Evolutionary conservation across 92 coral and sea anemone species (phyloP).

Genomic region (Paragorgia papillata): DNA sequence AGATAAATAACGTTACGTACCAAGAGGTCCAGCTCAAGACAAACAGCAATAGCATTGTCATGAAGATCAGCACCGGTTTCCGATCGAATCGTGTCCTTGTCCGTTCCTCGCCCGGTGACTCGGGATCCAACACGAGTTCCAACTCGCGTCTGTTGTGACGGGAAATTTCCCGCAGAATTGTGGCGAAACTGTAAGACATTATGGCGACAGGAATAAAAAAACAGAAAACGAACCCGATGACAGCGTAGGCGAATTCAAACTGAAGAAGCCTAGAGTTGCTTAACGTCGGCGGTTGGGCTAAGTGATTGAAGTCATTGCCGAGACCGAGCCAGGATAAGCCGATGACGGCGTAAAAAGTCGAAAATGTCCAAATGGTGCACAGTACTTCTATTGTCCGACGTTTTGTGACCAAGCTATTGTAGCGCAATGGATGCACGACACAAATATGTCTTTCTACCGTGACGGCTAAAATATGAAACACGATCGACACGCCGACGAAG

Average conservation of each 20-base stretch:
- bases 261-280: slow-evolving; percentile 11
- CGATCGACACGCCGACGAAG: slow-evolving; percentile 16
- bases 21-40: slow-evolving; percentile 38
- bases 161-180: slow-evolving; percentile 20
- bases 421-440: slow-evolving; percentile 22
- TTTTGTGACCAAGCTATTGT: slow-evolving; percentile 38
- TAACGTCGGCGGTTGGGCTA: slow-evolving; percentile 11
- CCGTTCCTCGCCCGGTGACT: neutral
- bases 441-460: slow-evolving; percentile 35
- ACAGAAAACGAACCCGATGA: neutral
- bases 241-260: slow-evolving; percentile 16
- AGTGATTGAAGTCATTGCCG: slow-evolving; percentile 9
- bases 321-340: slow-evolving; percentile 15
- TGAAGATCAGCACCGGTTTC: slow-evolving; percentile 39
- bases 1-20: slow-evolving; percentile 20
- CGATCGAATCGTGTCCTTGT: slow-evolving; percentile 18
- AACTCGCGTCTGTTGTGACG: slow-evolving; percentile 24
- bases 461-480: slow-evolving; percentile 31
- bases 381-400: slow-evolving; percentile 1
- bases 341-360: slow-evolving; percentile 18
- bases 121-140: neutral
- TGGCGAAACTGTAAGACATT: slow-evolving; percentile 30
- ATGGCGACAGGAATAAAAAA: slow-evolving; percentile 23
- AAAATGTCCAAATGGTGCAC: neutral
- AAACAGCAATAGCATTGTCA: slow-evolving; percentile 26